Conservation (phyloP, 2,888 invertebrate genomes). For the Volucella zonaria region DNA sequence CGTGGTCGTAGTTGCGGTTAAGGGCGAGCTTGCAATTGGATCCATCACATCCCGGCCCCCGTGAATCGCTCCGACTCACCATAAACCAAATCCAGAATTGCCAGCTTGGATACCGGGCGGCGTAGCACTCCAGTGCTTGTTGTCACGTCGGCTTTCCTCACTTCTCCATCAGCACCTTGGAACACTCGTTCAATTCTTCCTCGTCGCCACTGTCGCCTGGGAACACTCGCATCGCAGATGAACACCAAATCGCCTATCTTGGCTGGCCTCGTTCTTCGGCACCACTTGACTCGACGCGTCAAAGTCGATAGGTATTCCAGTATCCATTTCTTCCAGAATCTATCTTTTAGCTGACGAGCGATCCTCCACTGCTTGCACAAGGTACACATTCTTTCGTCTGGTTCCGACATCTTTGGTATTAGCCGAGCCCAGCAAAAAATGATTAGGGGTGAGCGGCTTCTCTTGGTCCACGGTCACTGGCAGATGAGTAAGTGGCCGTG, state of each 20-base stretch:
- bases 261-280: slow-evolving; percentile 43
- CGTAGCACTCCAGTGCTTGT: not conserved
- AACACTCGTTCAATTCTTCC: slow-evolving; percentile 22
- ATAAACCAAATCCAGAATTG: not conserved
- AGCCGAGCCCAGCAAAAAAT: slow-evolving; percentile 24
- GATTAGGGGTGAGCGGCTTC: slow-evolving; percentile 18
- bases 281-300: slow-evolving; percentile 57
- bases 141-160: slow-evolving; percentile 41
- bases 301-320: slow-evolving; percentile 61
- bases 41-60: slow-evolving; percentile 2
- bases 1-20: too few species aligned
- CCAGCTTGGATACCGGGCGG: not conserved
- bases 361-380: not conserved
- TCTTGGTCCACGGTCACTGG: slow-evolving; percentile 19
- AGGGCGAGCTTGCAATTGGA: too few species aligned
- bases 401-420: not conserved
- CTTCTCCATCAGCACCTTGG: slow-evolving; percentile 39
- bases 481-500: not conserved
- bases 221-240: slow-evolving; percentile 55
- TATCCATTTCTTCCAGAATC: slow-evolving; percentile 59
- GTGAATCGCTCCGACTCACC: slow-evolving; percentile 31
- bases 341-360: slow-evolving; percentile 42
- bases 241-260: slow-evolving; percentile 55
- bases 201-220: slow-evolving; percentile 48
- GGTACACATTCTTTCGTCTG: too few species aligned